phyloP scores from a whole-genome alignment of 2,888 invertebrate species.

The Hyles lineata region DNA sequence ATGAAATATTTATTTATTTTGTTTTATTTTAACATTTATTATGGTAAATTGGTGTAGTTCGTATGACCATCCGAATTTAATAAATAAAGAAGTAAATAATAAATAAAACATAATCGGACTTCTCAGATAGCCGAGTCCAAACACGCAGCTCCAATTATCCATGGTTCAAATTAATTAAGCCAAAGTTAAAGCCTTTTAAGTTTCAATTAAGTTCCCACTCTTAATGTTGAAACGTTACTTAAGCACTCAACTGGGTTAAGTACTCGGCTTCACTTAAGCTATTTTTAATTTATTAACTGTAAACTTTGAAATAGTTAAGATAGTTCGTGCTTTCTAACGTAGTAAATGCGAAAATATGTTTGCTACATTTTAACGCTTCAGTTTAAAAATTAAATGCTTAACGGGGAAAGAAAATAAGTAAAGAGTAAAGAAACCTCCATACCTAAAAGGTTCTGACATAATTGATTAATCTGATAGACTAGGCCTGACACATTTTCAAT shows the following conservation, averaged over 20 bases:
- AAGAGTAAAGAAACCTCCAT: too few species aligned
- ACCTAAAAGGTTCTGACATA: too few species aligned
- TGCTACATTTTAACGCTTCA: background rate
- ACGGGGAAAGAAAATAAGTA: too few species aligned
- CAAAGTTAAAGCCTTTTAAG: conserved; percentile 48
- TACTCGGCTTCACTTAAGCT: background rate
- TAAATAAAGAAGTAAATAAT: too few species aligned
- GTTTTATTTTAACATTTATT: too few species aligned
- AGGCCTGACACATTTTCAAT: too few species aligned
- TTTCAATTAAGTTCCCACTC: conserved; percentile 48
- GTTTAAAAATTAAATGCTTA: too few species aligned
- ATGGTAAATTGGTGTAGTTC: too few species aligned
- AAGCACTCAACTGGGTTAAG: background rate
- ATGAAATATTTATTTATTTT: too few species aligned
- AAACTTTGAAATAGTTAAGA: background rate
- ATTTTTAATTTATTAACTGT: background rate
- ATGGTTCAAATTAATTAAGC: conserved; percentile 50
- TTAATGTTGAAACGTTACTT: conserved; percentile 29
- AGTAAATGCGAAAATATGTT: conserved; percentile 5
- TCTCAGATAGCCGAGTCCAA: background rate
- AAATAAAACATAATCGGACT: background rate
- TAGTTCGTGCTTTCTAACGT: background rate
- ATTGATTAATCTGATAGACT: too few species aligned
- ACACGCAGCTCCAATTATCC: conserved; percentile 43
- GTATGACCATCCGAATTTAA: too few species aligned